Evolutionary conservation across 2,113 vertebrate species (phyloP), one percentile per base, ranked within the genome.

Genomic region (Anser brachyrhynchus): DNA sequence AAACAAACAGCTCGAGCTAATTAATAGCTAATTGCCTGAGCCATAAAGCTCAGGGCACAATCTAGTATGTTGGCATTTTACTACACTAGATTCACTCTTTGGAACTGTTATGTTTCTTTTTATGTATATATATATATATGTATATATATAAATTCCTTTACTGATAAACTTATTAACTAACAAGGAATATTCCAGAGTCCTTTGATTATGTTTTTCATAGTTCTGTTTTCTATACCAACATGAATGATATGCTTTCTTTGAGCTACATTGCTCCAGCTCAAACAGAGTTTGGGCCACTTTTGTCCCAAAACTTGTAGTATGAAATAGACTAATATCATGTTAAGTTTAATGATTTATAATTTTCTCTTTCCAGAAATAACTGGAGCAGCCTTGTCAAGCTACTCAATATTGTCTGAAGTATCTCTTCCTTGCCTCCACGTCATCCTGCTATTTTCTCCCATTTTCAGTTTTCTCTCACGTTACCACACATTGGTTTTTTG

Each of bases 1-100:
- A 91, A 94, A 91, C 69, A 91, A 95, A 95, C 88, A 90, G 28
- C 67, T 85, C 67, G 23, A 74, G 89, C 61, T 92, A 96, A 94
- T 92, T 95, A 93, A 86, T 67, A 79, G 28, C 39, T 39, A n/a
- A 62, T 20, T 88, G 72, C 26, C 4, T 5, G 9, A 92, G 31
- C 62, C 54, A 51, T 88, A 90, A 92, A 90, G 26, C 88, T 80
- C 72, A 55, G 41, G 79, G 86, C 83, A 92, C 18, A 0, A 17
- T 77, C 62, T 62, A 62, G 81, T 65, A 44, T 49, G 13, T 2
- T 83, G 49, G 59, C 84, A 41, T 90, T 93, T 73, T 78, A 44
- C 69, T 74, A 20, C 33, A 62, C 33, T n/a, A 61, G 52, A 76
- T 90, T 88, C 71, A 79, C 39, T 72, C n/a, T 84, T 86, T 93